Conservation (phyloP, 64 coral and sea anemone genomes). For the Dendronephthya gigantea region DNA sequence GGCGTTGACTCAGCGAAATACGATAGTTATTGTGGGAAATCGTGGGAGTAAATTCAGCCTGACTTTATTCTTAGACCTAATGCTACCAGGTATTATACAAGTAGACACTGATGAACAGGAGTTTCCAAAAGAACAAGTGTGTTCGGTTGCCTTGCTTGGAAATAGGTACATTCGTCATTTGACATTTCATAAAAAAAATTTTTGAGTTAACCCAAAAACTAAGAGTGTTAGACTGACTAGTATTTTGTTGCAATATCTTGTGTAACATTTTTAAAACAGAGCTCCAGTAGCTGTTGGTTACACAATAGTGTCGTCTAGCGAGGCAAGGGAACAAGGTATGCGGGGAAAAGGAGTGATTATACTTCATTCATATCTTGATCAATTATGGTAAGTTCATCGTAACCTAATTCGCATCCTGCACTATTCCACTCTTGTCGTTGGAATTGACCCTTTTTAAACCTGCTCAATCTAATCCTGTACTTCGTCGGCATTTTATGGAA, state of each 20-base stretch:
- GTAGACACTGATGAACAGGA: slow-evolving; percentile 29
- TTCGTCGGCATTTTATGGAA: not conserved
- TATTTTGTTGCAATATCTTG: not conserved
- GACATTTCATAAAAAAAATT: not conserved
- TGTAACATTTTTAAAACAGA: slow-evolving; percentile 23
- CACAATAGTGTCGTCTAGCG: slow-evolving; percentile 55
- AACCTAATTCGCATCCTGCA: not conserved
- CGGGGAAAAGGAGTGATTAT: slow-evolving; percentile 88
- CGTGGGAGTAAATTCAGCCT: not conserved
- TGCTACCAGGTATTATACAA: slow-evolving; percentile 82
- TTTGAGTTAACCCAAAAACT: not conserved
- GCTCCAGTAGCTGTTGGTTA: slow-evolving; percentile 64
- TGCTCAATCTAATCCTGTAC: no score
- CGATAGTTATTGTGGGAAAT: not conserved
- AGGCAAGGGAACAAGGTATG: slow-evolving; percentile 70
- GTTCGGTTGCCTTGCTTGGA: slow-evolving; percentile 65
- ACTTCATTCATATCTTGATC: slow-evolving; percentile 61
- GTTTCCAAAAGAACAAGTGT: slow-evolving; percentile 63
- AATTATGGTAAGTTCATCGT: slow-evolving; percentile 46
- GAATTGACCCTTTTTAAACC: not conserved
- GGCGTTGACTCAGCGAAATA: not conserved
- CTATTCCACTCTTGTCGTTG: not conserved
- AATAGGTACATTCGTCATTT: slow-evolving; percentile 37
- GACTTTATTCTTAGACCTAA: slow-evolving; percentile 50
- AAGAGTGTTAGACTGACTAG: no score